phyloP scores from a whole-genome alignment of 2,113 vertebrate species.

The Ardeotis arabs region DNA sequence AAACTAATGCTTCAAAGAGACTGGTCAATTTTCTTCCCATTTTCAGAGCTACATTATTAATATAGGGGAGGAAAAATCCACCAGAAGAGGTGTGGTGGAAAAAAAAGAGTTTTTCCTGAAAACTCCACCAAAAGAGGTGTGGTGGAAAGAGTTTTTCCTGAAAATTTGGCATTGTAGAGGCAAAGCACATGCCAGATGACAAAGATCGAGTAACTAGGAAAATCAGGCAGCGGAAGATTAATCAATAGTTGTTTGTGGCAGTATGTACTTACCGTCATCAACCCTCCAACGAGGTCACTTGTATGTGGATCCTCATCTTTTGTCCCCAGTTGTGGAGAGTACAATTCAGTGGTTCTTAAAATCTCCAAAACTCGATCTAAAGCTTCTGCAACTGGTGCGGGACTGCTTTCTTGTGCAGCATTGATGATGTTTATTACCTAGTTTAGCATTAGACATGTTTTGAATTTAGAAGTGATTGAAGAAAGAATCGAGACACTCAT shows the following conservation, averaged over 20 bases:
- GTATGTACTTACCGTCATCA: slow-evolving; percentile 89
- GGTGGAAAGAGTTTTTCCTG: background rate
- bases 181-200: background rate
- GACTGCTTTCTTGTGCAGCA: slow-evolving; percentile 94
- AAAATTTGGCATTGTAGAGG: background rate
- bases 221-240: background rate
- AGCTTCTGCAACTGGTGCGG: slow-evolving; percentile 91
- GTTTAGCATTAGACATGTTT: background rate
- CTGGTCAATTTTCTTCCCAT: background rate
- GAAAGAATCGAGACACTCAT: background rate
- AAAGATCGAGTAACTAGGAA: background rate
- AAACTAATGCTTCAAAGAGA: background rate
- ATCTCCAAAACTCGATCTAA: slow-evolving; percentile 96
- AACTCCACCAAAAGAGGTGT: background rate
- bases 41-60: background rate
- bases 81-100: background rate
- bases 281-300: slow-evolving; percentile 91
- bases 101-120: background rate
- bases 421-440: slow-evolving; percentile 98
- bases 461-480: background rate
- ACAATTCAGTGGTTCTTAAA: slow-evolving; percentile 93
- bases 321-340: slow-evolving; percentile 91
- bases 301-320: slow-evolving; percentile 96
- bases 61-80: fast-evolving
- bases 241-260: background rate